Percentiles rank a stretch among this genome's conserved stretches.
Evolutionary conservation across 92 coral and sea anemone genomes (phyloP).

Genomic region (Heteractis magnifica): DNA sequence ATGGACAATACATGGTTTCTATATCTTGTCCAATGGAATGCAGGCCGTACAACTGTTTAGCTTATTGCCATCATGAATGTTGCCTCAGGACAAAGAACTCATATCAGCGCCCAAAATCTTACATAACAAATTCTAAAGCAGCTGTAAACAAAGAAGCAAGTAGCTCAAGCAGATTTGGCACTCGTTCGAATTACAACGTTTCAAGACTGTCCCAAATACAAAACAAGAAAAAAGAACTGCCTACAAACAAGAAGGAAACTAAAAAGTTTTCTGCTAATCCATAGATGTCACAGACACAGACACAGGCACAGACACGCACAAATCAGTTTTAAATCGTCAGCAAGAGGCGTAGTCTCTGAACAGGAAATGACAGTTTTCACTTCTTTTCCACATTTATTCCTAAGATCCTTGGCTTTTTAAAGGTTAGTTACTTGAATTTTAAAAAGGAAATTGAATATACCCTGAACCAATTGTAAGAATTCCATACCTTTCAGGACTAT

Average conservation of each 20-base stretch:
- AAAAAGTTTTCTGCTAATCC: not conserved
- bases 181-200: not conserved
- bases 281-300: not conserved
- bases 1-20: slow-evolving; percentile 39
- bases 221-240: not conserved
- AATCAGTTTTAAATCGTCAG: no score
- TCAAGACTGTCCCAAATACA: not conserved
- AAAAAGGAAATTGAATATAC: no score
- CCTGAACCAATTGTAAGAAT: no score
- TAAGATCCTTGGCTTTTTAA: no score
- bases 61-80: slow-evolving; percentile 85
- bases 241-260: not conserved
- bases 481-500: no score
- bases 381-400: no score
- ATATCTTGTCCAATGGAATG: slow-evolving; percentile 69
- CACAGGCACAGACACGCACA: no score
- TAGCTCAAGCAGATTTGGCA: not conserved
- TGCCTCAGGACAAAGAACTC: slow-evolving; percentile 51
- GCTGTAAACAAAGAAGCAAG: not conserved
- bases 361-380: no score
- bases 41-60: slow-evolving; percentile 77
- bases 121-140: not conserved
- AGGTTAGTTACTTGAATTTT: no score
- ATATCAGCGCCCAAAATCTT: not conserved
- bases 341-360: no score